These are phyloP conservation scores for Apotomis capreana DNA, from an alignment of 2,888 invertebrate genomes.

Conservation along the genomic window DNA sequence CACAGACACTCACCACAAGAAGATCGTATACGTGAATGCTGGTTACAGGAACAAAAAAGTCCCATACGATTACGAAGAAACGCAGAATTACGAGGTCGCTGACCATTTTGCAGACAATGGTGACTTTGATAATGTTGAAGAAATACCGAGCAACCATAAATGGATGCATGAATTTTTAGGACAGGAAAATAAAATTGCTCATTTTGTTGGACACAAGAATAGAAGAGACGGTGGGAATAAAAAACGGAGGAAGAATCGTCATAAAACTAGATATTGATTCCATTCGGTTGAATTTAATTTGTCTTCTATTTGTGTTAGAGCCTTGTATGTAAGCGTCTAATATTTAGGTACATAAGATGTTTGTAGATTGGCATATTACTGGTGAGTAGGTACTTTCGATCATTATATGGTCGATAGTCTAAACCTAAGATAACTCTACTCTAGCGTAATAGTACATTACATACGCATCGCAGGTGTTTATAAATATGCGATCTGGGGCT, in stretches of 20 bases:
- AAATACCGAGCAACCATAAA: constrained; percentile 48
- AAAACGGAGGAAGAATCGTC: constrained; percentile 25
- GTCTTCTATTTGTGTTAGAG: background rate
- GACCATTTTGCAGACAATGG: constrained; percentile 34
- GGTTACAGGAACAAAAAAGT: constrained; percentile 80
- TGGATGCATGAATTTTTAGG: constrained; percentile 53
- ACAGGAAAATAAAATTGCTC: constrained; percentile 32
- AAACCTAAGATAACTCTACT: too few relatives aligned
- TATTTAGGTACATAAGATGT: too few relatives aligned
- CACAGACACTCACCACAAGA: constrained; percentile 78
- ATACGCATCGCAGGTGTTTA: too few relatives aligned
- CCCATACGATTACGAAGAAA: constrained; percentile 46
- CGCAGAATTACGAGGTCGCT: constrained; percentile 46
- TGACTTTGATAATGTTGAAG: constrained; percentile 50
- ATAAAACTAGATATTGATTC: background rate
- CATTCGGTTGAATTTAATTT: background rate
- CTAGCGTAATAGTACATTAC: too few relatives aligned
- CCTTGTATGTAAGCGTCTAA: too few relatives aligned
- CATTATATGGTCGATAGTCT: too few relatives aligned
- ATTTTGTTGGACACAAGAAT: constrained; percentile 25
- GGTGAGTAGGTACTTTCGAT: too few relatives aligned
- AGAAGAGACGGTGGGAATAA: constrained; percentile 23
- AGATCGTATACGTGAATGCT: constrained; percentile 82
- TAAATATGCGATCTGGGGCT: too few relatives aligned
- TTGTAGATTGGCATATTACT: too few relatives aligned